Base-by-base conservation (phyloP, 1,140 invertebrate species). In the Thaumatotibia leucotreta region DNA sequence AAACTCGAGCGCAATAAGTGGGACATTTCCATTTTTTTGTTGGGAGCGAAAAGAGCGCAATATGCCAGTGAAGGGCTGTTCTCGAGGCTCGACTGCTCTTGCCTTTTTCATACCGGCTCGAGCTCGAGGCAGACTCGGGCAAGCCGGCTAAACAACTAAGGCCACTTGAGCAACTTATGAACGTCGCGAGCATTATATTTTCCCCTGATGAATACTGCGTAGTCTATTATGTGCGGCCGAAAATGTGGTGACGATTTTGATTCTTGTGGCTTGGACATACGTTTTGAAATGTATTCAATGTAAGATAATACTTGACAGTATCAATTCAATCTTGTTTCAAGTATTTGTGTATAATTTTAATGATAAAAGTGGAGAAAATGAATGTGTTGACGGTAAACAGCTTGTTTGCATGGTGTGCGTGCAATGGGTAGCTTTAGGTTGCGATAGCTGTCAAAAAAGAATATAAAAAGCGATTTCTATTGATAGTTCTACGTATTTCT, bases 71-170 rank as follows among this genome's bases (percentile, higher is more conserved):
- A 58, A 70, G 68, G 61, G 68, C 50, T 54, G 35, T 61, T 24
- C 68, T 73, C 63, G 63, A 66, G 50, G 20, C 68, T 73, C 63
- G 63, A 66, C 49, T 32, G 61, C 66, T 61, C 73, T 69, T 45
- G 52, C 64, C 68, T 70, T 70, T 73, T 73, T 68, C 39, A 70
- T 70, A 33, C 31, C 61, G 45, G 17, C 61, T 66, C 69, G 67
- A 67, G 69, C 65, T 65, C 24, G 52, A 29, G 24, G 29, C 52
- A 31, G 27, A 24, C 52, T 29, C 52, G 52, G 29, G 17, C 17
- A 52, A 23, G 10, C 50, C 17, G 50, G 52, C 74, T 75, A 73
- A 73, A 70, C 74, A 75, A 75, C 74, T 73, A 69, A 73, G 68
- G 66, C 68, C 67, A 35, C 73, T 75, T 61, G 35, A 67, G 31